Evolutionary conservation across 92 coral and sea anemone genomes (phyloP).

Genomic region (Micromussa lordhowensis): DNA sequence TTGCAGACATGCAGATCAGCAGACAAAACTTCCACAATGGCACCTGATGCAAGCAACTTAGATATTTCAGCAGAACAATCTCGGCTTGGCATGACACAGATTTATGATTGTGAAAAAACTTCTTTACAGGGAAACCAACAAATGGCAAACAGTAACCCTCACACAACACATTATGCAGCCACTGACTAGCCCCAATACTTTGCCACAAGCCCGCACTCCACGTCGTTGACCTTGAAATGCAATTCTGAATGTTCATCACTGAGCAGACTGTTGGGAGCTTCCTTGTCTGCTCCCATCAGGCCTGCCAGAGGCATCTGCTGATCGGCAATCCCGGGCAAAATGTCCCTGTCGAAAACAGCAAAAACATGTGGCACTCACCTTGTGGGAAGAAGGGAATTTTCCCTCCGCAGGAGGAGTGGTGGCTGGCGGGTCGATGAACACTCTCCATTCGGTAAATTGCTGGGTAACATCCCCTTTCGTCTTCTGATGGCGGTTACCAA

Average conservation of each 20-base stretch:
- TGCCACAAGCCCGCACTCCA: no score
- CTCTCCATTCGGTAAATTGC: no score
- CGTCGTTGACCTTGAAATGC: neutral
- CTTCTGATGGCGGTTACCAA: neutral
- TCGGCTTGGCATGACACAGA: no score
- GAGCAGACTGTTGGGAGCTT: constrained; percentile 7
- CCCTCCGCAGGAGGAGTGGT: constrained; percentile 34
- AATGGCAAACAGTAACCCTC: constrained; percentile 69
- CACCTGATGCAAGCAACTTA: no score
- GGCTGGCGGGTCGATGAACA: constrained; percentile 13
- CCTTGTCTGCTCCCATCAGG: constrained; percentile 8
- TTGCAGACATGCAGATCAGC: no score
- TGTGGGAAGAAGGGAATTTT: constrained; percentile 13
- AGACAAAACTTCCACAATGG: no score
- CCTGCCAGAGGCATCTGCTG: constrained; percentile 36
- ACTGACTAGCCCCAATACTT: constrained; percentile 49
- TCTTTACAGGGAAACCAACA: constrained; percentile 42
- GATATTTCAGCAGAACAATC: no score
- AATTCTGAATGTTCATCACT: neutral
- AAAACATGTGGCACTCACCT: constrained; percentile 64
- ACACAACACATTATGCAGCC: constrained; percentile 37
- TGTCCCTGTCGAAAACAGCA: constrained; percentile 70
- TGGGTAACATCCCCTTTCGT: constrained; percentile 23
- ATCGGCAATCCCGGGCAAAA: constrained; percentile 68
- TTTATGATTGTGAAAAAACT: no score